These are phyloP conservation scores for Nesidiocoris tenuis DNA, from an alignment of 2,888 invertebrate species.

Conservation along the genomic window DNA sequence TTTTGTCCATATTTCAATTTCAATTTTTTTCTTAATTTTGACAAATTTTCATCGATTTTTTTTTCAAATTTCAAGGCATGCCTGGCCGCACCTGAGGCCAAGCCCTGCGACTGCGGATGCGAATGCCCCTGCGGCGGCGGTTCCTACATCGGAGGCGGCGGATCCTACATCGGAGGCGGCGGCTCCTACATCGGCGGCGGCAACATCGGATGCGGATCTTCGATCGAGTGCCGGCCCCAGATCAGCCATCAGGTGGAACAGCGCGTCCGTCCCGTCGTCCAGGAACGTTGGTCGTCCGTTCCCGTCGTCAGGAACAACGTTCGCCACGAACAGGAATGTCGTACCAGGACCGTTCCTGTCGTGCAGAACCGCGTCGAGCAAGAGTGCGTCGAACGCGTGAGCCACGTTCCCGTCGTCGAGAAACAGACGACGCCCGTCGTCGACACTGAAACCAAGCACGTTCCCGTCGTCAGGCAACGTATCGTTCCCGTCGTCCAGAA, in stretches of 20 bases:
- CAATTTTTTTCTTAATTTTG: too few relatives aligned
- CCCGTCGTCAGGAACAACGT: constrained; percentile 20
- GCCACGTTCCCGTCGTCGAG: constrained; percentile 31
- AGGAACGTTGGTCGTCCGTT: neutral
- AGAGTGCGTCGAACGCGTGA: constrained; percentile 11
- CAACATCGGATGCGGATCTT: neutral
- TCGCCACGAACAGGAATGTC: constrained; percentile 25
- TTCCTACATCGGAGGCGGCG: neutral
- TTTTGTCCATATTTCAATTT: too few relatives aligned
- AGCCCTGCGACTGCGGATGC: constrained; percentile 10
- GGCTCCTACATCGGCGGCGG: constrained; percentile 1
- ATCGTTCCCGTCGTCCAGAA: constrained; percentile 23
- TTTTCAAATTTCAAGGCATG: too few relatives aligned
- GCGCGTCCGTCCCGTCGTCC: constrained; percentile 2
- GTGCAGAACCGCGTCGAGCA: constrained; percentile 10
- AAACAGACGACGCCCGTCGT: constrained; percentile 5
- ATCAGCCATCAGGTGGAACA: constrained; percentile 6
- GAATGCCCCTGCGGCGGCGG: neutral
- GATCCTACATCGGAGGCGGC: neutral
- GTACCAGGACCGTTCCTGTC: constrained; percentile 30
- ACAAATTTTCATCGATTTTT: too few relatives aligned
- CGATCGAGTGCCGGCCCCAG: neutral
- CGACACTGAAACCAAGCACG: constrained; percentile 15
- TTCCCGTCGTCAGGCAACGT: constrained; percentile 28
- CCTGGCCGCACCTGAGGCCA: neutral